Evolutionary conservation across 2,113 vertebrate species (phyloP).

Genomic region (Prunella himalayana): DNA sequence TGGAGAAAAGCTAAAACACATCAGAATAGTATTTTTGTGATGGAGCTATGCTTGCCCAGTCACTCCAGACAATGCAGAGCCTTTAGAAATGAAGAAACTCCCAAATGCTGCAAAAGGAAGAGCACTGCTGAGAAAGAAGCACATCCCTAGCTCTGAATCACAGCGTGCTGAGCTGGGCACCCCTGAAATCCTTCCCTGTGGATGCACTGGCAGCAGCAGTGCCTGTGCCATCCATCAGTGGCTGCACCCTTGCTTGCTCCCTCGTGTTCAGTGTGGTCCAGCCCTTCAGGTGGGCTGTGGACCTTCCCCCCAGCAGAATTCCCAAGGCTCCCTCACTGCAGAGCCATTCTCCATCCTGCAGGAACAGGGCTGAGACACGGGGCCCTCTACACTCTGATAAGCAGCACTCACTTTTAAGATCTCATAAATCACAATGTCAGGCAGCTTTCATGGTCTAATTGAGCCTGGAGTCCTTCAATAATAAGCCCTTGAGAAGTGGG

Average conservation of each 20-base stretch:
- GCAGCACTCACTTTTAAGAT: not conserved
- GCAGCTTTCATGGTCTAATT: not conserved
- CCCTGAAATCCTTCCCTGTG: not conserved
- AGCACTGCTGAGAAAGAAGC: not conserved
- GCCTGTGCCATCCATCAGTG: accelerated
- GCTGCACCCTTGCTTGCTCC: accelerated
- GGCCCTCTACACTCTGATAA: not conserved
- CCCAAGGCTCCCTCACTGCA: accelerated
- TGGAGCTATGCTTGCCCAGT: not conserved
- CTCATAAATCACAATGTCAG: slow-evolving; percentile 10
- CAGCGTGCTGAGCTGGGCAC: accelerated
- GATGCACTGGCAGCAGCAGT: accelerated
- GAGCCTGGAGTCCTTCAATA: not conserved
- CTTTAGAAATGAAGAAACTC: not conserved
- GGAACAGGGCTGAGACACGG: accelerated
- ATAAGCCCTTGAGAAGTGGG: not conserved
- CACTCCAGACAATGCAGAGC: not conserved
- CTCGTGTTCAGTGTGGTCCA: not conserved
- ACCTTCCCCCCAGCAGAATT: not conserved
- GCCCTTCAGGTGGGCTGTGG: accelerated
- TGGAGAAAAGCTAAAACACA: slow-evolving; percentile 2
- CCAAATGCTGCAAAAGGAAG: not conserved
- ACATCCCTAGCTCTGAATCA: not conserved
- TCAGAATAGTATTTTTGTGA: not conserved
- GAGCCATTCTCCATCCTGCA: accelerated